Base-by-base conservation (phyloP, 2,888 invertebrate species). In the Megastigmus dorsalis region DNA sequence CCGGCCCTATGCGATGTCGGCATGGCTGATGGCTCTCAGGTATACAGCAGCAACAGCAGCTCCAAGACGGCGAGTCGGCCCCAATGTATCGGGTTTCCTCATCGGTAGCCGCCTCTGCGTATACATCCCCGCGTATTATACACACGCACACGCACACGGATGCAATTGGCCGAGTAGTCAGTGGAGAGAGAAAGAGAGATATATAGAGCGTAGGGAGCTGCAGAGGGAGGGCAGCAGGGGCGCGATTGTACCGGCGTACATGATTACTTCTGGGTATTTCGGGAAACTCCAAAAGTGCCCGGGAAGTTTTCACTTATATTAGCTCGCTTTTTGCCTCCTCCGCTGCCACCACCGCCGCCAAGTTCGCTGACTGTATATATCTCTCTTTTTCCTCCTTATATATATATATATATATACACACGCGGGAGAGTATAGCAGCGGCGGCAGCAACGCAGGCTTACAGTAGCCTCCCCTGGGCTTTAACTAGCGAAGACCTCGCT, bases 211-310 rank as follows among this genome's bases (percentile, higher is more conserved):
- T 26, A 60, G 63, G 63, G n/a, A 20, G 41, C 15, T 15, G 3
- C 59, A 33, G 80, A 77, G 81, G 80, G 80, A 76, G 82, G 78
- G 82, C 79, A 72, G n/a, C 23, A 10, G 60, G 79, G 65, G 33
- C 41, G 52, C 48, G 65, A 54, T 55, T 60, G 60, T 54, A 23
- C 63, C 38, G 67, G 70, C 3, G 63, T 38, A 45, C 78, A 65
- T 76, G 79, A 83, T 82, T 82, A 82, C 79, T 80, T 80, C 67
- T 74, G 76, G 77, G 77, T 80, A 82, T 81, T 81, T 80, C 73
- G 63, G 75, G 79, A 79, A 82, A 81, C 83, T 81, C 79, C 75
- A 79, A 82, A 80, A 78, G 77, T 77, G 77, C 72, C 65, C 69
- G 52, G 74, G 62, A 78, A 80, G 78, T 81, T 83, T 79, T 80